Evolutionary conservation across 2,113 vertebrate species (phyloP), one percentile per base, ranked within the genome.

Genomic region (Trichomycterus rosablanca): DNA sequence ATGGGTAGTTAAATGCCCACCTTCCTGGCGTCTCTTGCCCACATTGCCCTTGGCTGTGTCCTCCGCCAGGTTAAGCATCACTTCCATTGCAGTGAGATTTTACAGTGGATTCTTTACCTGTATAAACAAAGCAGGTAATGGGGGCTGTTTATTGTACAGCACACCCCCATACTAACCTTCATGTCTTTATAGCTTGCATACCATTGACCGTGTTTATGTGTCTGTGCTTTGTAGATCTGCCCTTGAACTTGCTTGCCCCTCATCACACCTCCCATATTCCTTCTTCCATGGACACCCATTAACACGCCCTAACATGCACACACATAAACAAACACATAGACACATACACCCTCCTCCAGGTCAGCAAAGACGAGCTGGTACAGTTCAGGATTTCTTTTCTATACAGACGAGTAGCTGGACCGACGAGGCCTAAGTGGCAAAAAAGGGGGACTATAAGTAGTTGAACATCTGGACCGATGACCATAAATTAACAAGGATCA

Each of bases 121-220:
- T 84, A 75, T 83, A 86, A 88, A 87, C 85, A 86, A 81, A 81
- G 75, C 0, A 71, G 84, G 83, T 86, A 83, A 90, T 89, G 83
- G 78, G 80, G 81, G 86, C 80, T 87, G 84, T 85, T 87, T 86
- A 85, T 81, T 84, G 81, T 81, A 80, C 77, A 72, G 74, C 76
- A 72, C 68, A 83, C 80, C 84, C 82, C 70, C 75, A 78, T 83
- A 79, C 74, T 84, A 84, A 87, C 86, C 83, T 89, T 83, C 80
- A 78, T 76, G 79, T 83, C 85, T 88, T 82, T 81, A 81, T 80
- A 87, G 81, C 84, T 83, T 81, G 87, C 84, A 87, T 88, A 86
- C 84, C 80, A 84, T 81, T 81, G 76, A 30, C 78, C 81, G 83
- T 90, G 86, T 90, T 89, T 88, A 83, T 83, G 71, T 57, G 66